These are phyloP conservation scores for Eumerus sabulonum DNA, from an alignment of 2,888 invertebrate species.

Conservation along the genomic window DNA sequence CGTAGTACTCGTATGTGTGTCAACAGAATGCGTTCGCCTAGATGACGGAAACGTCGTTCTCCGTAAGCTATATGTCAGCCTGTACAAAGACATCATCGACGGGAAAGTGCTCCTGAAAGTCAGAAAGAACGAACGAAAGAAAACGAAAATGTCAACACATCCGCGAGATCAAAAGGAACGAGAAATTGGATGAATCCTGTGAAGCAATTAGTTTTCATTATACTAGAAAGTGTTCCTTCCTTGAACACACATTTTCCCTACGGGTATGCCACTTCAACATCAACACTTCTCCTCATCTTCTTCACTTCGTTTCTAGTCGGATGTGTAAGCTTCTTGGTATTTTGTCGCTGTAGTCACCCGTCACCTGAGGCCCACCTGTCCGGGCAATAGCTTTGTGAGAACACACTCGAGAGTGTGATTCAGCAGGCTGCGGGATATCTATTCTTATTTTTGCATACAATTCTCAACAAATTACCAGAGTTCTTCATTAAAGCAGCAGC, in stretches of 20 bases:
- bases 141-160: constrained; percentile 5
- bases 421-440: not conserved
- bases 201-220: constrained; percentile 58
- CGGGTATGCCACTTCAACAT: constrained; percentile 18
- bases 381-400: constrained; percentile 36
- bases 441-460: constrained; percentile 61
- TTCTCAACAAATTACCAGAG: constrained; percentile 31
- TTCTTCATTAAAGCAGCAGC: constrained; percentile 37
- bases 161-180: constrained; percentile 16
- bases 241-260: constrained; percentile 3
- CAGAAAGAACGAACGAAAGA: constrained; percentile 23
- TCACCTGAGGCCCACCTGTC: not conserved
- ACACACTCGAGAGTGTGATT: constrained; percentile 36
- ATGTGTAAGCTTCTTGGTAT: not conserved
- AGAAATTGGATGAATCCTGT: constrained; percentile 22
- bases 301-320: not conserved
- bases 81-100: no score
- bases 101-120: no score
- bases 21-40: no score
- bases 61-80: no score
- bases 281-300: not conserved
- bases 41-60: no score
- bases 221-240: constrained; percentile 32
- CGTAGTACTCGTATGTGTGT: no score
- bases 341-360: not conserved